A percentile compares a stretch with the other conserved stretches of the same genome.
phyloP scores from a whole-genome alignment of 2,888 invertebrate genomes.

The Lasioglossum marginatum region DNA sequence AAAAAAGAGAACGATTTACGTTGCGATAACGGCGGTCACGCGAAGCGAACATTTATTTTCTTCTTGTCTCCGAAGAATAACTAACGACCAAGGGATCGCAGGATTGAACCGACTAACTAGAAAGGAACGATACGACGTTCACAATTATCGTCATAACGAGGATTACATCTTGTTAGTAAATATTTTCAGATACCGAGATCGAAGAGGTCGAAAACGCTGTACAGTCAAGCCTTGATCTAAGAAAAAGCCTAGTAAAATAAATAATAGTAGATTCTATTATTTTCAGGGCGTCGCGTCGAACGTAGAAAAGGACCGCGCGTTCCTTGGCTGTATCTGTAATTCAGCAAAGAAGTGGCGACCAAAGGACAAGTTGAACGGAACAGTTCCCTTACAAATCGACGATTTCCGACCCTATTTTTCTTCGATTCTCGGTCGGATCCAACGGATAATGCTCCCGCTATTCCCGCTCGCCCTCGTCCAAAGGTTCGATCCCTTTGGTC shows the following conservation, averaged over 20 bases:
- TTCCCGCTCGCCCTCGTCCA: neutral
- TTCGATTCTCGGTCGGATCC: neutral
- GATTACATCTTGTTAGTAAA: neutral
- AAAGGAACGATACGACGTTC: neutral
- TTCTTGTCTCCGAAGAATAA: conserved; percentile 5
- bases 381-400: neutral
- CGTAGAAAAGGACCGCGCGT: too few species aligned
- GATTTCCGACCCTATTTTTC: conserved; percentile 28
- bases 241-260: too few species aligned
- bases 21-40: neutral
- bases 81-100: neutral
- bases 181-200: too few species aligned
- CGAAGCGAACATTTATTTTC: neutral
- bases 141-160: neutral
- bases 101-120: neutral
- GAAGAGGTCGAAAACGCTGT: too few species aligned
- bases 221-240: too few species aligned
- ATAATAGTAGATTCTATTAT: too few species aligned
- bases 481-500: neutral
- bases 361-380: neutral
- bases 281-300: too few species aligned
- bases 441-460: conserved; percentile 13
- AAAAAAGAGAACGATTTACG: neutral
- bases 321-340: neutral
- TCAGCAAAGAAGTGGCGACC: neutral